Percentiles rank a stretch among this genome's conserved stretches.
Conservation (phyloP, 2,797 vertebrate genomes). For the Carduelis carduelis region DNA sequence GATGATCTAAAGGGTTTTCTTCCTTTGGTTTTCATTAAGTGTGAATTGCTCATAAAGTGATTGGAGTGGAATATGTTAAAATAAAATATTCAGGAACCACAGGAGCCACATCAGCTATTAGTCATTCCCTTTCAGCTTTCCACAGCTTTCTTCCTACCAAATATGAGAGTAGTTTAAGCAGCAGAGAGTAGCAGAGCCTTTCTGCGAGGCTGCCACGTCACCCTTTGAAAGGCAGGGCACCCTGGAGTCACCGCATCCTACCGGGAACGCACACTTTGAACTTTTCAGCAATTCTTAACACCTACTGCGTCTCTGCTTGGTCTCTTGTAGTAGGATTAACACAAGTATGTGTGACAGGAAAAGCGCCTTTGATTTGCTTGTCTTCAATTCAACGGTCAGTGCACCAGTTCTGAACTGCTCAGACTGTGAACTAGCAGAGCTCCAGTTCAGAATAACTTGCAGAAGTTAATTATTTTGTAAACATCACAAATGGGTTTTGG, state of each 20-base stretch:
- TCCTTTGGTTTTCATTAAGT: not conserved
- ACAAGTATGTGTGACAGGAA: slow-evolving; percentile 60
- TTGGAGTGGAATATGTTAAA: not conserved
- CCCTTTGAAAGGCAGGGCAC: slow-evolving; percentile 18
- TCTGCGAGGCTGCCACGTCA: not conserved
- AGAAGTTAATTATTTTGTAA: not conserved
- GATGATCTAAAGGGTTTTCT: not conserved
- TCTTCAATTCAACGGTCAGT: slow-evolving; percentile 17
- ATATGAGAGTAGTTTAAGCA: not conserved
- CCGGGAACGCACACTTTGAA: slow-evolving; percentile 8
- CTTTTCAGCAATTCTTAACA: slow-evolving; percentile 46
- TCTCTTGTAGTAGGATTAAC: slow-evolving; percentile 67
- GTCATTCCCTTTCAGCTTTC: not conserved
- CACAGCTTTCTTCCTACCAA: not conserved
- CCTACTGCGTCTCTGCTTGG: slow-evolving; percentile 50
- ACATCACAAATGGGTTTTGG: not conserved
- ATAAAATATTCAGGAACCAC: not conserved
- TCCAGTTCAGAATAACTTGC: not conserved
- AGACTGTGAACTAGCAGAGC: not conserved
- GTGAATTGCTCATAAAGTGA: not conserved
- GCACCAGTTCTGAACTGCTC: not conserved
- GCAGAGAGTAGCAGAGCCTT: not conserved
- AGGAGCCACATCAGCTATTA: not conserved
- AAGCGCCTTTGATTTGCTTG: slow-evolving; percentile 58
- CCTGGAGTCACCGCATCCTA: slow-evolving; percentile 13